Percentiles rank a stretch among this genome's conserved stretches.
Evolutionary conservation across 2,888 invertebrate species (phyloP).

Genomic region (Stenodema calcarata): DNA sequence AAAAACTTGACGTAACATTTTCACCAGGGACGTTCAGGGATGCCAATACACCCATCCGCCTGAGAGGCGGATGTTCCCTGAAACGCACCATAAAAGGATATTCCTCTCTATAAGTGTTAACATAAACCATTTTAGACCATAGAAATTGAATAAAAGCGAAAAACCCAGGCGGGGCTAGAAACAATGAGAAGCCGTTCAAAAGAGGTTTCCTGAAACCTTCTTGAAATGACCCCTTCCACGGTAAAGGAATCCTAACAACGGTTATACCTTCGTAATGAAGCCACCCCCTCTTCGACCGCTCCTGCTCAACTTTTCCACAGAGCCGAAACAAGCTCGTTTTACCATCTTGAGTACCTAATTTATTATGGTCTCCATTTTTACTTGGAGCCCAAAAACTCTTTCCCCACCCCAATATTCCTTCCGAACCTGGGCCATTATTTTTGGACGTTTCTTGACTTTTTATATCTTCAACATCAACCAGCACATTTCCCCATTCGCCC

Average conservation of each 20-base stretch:
- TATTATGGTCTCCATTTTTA: neutral
- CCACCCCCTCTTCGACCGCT: neutral
- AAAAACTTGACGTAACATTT: too few species aligned
- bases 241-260: conserved; percentile 6
- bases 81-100: too few species aligned
- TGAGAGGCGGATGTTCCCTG: too few species aligned
- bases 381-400: neutral
- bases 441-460: neutral
- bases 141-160: neutral
- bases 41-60: too few species aligned
- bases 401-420: neutral
- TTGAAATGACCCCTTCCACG: neutral
- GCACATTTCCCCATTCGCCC: neutral
- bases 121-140: neutral
- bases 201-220: neutral
- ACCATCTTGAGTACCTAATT: conserved; percentile 1
- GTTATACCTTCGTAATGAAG: conserved; percentile 12
- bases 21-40: too few species aligned
- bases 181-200: conserved; percentile 8
- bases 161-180: neutral
- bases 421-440: neutral
- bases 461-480: neutral
- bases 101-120: too few species aligned
- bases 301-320: neutral
- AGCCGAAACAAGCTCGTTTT: neutral